Evolutionary conservation across 2,113 vertebrate genomes (phyloP).

Genomic region (Origma solitaria): DNA sequence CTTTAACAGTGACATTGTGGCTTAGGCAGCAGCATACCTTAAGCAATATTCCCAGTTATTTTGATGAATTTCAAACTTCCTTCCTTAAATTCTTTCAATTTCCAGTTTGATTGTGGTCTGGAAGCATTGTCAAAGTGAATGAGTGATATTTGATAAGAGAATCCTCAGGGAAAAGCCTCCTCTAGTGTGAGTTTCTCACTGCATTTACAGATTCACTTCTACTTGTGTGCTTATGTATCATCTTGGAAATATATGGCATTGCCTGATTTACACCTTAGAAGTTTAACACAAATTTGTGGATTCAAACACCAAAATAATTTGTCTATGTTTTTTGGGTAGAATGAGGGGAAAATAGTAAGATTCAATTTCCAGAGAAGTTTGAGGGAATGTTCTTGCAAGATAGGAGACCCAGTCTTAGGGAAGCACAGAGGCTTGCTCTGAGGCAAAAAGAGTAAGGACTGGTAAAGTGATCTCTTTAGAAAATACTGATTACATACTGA

Average conservation of each 20-base stretch:
- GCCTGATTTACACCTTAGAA: not conserved
- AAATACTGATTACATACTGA: not conserved
- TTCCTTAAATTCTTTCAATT: not conserved
- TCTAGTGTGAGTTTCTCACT: not conserved
- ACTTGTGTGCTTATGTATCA: rapidly evolving
- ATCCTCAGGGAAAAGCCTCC: not conserved
- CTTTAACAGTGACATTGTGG: not conserved
- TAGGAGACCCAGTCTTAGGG: not conserved
- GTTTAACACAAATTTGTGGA: not conserved
- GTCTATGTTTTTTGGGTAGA: not conserved
- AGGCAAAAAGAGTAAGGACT: not conserved
- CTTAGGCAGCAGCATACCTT: not conserved
- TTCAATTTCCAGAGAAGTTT: not conserved
- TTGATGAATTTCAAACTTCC: not conserved
- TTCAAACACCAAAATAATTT: not conserved
- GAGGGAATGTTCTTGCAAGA: not conserved
- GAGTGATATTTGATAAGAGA: not conserved
- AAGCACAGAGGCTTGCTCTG: not conserved
- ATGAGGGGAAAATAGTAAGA: not conserved
- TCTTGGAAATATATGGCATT: not conserved
- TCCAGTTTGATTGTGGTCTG: not conserved
- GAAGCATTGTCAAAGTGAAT: not conserved
- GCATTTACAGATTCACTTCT: not conserved
- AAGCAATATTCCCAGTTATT: not conserved
- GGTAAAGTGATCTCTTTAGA: not conserved